phyloP scores from a whole-genome alignment of 2,797 vertebrate genomes.

The Poliocrania exsul region DNA sequence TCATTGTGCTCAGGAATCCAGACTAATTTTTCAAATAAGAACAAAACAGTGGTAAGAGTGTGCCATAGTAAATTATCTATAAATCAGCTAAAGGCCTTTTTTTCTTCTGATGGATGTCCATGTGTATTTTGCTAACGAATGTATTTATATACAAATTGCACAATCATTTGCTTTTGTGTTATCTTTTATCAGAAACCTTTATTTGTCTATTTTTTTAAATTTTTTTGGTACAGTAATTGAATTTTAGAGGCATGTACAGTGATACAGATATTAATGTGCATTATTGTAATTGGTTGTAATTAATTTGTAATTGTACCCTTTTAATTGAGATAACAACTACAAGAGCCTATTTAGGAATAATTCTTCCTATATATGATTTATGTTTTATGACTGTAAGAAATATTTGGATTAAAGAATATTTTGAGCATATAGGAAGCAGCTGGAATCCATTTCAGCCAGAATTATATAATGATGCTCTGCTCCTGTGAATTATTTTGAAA shows the following conservation, averaged over 20 bases:
- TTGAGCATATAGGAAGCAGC: not conserved
- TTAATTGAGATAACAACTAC: not conserved
- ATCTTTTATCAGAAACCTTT: not conserved
- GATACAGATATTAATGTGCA: not conserved
- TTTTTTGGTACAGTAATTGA: not conserved
- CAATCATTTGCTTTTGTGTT: not conserved
- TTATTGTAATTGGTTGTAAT: slow-evolving; percentile 18
- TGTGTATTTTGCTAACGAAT: not conserved
- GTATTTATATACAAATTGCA: not conserved
- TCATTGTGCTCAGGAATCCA: slow-evolving; percentile 1
- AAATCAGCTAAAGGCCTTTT: slow-evolving; percentile 40
- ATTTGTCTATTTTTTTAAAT: not conserved
- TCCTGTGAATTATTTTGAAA: not conserved
- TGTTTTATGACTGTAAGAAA: not conserved
- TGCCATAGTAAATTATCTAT: slow-evolving; percentile 45
- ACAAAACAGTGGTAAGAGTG: slow-evolving; percentile 22
- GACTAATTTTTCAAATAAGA: slow-evolving; percentile 47
- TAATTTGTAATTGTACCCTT: slow-evolving; percentile 13
- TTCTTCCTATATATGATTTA: not conserved
- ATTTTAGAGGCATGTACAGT: not conserved
- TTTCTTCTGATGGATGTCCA: not conserved
- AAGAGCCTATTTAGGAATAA: not conserved
- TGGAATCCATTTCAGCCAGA: not conserved
- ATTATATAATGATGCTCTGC: not conserved
- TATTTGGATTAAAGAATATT: not conserved